Base-by-base conservation (phyloP, 2,888 invertebrate genomes). In the Seira sanloemensis region DNA sequence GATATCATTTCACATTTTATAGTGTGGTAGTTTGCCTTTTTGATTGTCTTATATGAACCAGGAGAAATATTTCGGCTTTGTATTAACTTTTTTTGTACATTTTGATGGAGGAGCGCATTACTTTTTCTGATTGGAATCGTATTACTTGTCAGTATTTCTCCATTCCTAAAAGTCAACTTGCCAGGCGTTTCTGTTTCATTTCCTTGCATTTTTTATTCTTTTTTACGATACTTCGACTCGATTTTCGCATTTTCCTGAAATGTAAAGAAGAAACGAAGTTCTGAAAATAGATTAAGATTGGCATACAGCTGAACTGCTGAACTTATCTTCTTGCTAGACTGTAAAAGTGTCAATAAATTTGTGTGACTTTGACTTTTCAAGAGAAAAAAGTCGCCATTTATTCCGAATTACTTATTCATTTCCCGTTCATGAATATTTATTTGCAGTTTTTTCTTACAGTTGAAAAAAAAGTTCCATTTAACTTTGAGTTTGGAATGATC, bases 341-440 rank as follows among this genome's bases (percentile, higher is more conserved):
- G 54, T 67, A 54, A 65, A 71, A 78, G 62, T 78, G 78, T 71
- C 81, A 75, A 74, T 73, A 81, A 68, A 75, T 75, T 72, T 75
- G 72, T 46, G 78, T 65, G 78, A 78, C 81, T 69, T 74, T 81
- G 73, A 81, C 75, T 81, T 74, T 74, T 66, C 23, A 27, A 26
- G 37, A 68, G 69, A n/a, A n/a, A 58, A 65, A 25, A 78, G 71
- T 71, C 72, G 25, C 73, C 26, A 78, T 78, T 78, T 65, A 71
- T 78, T 27, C 37, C n/a, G 71, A 72, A 75, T 81, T 74, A 81
- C 69, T 81, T 81, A 74, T 79, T 73, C 74, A 74, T 74, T 73
- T 67, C 27, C 21, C 25, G 27, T 81, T 58, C 46, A 71, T 46
- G 23, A 74, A 74, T 80, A 67, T 80, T 74, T 67, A 68, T 80